Conservation (phyloP, 2,113 vertebrate genomes). For the Erinaceus europaeus region DNA sequence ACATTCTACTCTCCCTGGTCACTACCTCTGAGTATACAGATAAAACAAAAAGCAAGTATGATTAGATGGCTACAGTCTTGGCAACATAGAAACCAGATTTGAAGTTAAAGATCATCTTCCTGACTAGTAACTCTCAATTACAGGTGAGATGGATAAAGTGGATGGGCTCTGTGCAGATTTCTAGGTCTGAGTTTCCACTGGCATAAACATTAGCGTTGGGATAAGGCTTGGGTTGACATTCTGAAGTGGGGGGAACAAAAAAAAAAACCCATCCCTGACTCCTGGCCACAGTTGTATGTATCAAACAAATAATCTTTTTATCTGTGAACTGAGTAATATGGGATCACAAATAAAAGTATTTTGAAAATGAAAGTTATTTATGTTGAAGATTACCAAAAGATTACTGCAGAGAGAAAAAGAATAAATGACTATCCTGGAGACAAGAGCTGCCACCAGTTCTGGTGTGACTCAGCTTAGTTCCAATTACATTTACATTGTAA, state of each 20-base stretch:
- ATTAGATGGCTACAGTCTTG: neutral
- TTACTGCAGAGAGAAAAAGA: neutral
- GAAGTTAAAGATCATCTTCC: neutral
- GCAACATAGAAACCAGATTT: neutral
- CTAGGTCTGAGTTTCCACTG: neutral
- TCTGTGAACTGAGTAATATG: neutral
- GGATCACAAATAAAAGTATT: neutral
- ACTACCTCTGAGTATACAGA: neutral
- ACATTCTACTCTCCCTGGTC: neutral
- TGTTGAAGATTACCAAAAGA: neutral
- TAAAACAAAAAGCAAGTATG: neutral
- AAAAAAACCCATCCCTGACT: neutral
- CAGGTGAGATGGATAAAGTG: neutral
- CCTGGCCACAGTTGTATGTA: neutral
- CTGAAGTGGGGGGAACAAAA: no score
- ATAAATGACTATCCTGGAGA: neutral
- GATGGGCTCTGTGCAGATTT: accelerated
- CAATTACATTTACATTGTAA: neutral
- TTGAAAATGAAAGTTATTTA: neutral
- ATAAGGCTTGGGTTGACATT: neutral
- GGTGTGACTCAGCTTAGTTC: neutral
- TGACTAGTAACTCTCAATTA: neutral
- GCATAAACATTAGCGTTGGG: neutral
- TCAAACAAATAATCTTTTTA: neutral
- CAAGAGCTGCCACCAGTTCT: neutral